Base-by-base conservation (phyloP, 2,888 invertebrate species). In the Caprella mutica region DNA sequence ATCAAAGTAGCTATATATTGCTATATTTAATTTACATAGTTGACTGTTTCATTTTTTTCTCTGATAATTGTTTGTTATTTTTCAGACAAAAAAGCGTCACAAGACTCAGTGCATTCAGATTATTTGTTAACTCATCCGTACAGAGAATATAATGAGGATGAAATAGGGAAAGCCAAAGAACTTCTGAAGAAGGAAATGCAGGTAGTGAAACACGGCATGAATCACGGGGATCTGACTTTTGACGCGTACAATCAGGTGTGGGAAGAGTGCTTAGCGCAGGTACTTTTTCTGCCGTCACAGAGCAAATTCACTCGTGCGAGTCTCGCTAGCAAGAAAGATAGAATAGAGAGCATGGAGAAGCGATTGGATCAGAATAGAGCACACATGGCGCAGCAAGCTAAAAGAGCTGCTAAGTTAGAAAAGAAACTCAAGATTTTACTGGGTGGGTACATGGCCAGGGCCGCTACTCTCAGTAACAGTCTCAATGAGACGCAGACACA, bases 331-430 rank as follows among this genome's bases (percentile, higher is more conserved):
- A 96, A 94, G 72, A 97, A 96, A 71, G 97, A 98, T 73, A 80
- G 93, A 42, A 77, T 97, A 54, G 94, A 97, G 72, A 91, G 93
- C 0, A 82, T 86, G 0, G 93, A 96, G 70, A 90, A 93, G 69
- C 78, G 87, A 63, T 74, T 97, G 33, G 96, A 97, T 73, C 85
- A 86, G 71, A 94, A 97, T 73, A 80, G 96, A 65, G 82, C 81
- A 59, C 94, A 94, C 73, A 98, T 99, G 97, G 87, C 91, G 0
- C 85, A 85, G 66, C 92, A 97, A 74, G 96, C 97, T 0, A 97
- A 96, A 74, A 82, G 85, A 58, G 96, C 97, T 52, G 90, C 91
- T 0, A 98, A 96, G 75, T 85, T 94, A 79, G 98, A 99, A 73
- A 97, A 96, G 74, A 97, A 94, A 75, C 75, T 98, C 26, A 85